Conservation (phyloP, 2,888 invertebrate genomes). For the Cheilosia vernalis region DNA sequence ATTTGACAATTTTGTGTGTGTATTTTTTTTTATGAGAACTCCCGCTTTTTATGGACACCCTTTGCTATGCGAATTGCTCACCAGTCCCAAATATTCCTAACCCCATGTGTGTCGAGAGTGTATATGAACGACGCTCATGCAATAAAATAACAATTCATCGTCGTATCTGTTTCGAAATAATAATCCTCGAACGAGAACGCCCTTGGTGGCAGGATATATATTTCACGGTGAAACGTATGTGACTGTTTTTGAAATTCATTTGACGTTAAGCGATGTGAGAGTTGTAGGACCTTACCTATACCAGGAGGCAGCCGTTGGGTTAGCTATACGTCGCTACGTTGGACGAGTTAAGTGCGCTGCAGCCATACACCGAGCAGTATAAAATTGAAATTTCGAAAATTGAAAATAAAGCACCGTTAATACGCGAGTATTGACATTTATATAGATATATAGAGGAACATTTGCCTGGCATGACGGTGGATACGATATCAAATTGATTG, state of each 20-base stretch:
- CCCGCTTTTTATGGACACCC: slow-evolving; percentile 34
- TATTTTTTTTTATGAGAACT: slow-evolving; percentile 41
- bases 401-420: slow-evolving; percentile 70
- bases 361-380: slow-evolving; percentile 6
- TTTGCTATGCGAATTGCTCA: slow-evolving; percentile 22
- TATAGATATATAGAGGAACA: slow-evolving; percentile 8
- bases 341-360: slow-evolving; percentile 3
- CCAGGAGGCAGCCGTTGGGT: slow-evolving; percentile 2
- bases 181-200: slow-evolving; percentile 50
- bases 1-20: not conserved
- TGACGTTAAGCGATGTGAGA: slow-evolving; percentile 42
- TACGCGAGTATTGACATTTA: slow-evolving; percentile 66
- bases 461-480: slow-evolving; percentile 11
- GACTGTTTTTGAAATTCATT: slow-evolving; percentile 56
- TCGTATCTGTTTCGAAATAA: slow-evolving; percentile 70
- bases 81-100: not conserved
- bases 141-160: slow-evolving; percentile 72
- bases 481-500: slow-evolving; percentile 36
- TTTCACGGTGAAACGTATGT: slow-evolving; percentile 13
- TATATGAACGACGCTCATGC: slow-evolving; percentile 51
- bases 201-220: slow-evolving; percentile 7
- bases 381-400: slow-evolving; percentile 68
- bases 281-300: not conserved
- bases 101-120: not conserved
- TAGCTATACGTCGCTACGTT: not conserved